These are phyloP conservation scores for Diadophis punctatus DNA, from an alignment of 2,113 vertebrate genomes.

Conservation along the genomic window DNA sequence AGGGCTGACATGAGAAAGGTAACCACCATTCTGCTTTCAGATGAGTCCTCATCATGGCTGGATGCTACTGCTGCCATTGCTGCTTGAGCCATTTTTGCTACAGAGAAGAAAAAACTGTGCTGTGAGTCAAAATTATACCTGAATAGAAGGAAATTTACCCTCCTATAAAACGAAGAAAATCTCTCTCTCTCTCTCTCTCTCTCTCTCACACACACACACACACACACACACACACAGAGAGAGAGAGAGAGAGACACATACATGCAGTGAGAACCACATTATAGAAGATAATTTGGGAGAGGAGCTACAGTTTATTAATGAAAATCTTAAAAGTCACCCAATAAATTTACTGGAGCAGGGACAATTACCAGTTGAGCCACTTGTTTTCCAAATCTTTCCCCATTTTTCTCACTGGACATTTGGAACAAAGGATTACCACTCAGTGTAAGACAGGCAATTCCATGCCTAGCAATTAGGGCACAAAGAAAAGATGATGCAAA, in stretches of 20 bases:
- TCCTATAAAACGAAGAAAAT: background rate
- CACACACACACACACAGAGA: background rate
- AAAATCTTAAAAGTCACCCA: background rate
- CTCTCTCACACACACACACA: too few relatives aligned
- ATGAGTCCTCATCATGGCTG: constrained; percentile 56
- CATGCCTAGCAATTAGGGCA: too few relatives aligned
- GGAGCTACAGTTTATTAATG: background rate
- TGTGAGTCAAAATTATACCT: background rate
- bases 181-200: too few relatives aligned
- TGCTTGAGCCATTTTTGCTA: constrained; percentile 70
- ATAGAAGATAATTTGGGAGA: background rate
- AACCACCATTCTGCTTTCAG: constrained; percentile 71
- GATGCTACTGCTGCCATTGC: constrained; percentile 15
- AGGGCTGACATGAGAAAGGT: constrained; percentile 77
- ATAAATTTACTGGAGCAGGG: too few relatives aligned
- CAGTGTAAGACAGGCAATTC: background rate
- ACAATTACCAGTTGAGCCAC: background rate
- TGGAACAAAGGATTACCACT: background rate
- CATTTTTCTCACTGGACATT: background rate
- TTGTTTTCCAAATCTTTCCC: background rate
- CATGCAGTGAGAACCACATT: background rate
- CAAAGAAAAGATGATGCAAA: background rate
- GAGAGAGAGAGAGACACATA: too few relatives aligned
- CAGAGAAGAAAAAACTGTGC: background rate
- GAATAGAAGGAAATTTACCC: background rate